A percentile compares a stretch with the other conserved stretches of the same genome.
phyloP scores from a whole-genome alignment of 1,140 invertebrate species.

The Sycophaga agraensis region DNA sequence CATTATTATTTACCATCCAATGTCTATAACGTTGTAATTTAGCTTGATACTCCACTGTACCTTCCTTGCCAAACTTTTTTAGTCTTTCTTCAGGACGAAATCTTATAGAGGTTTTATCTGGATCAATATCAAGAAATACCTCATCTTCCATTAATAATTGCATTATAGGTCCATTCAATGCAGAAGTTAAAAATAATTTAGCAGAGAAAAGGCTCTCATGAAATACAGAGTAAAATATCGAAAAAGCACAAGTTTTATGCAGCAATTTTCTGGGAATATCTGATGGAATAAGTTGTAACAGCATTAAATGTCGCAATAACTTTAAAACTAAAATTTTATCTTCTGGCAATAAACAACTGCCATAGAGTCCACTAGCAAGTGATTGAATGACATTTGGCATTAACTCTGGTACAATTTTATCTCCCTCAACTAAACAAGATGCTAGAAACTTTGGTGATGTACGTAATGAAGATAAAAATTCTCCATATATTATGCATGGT shows the following conservation, averaged over 20 bases:
- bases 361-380: conserved; percentile 82
- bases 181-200: conserved; percentile 89
- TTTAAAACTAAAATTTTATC: conserved; percentile 80
- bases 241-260: conserved; percentile 85
- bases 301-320: conserved; percentile 78
- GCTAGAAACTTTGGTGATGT: conserved; percentile 80
- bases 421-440: conserved; percentile 76
- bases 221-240: conserved; percentile 84
- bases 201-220: conserved; percentile 89
- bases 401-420: conserved; percentile 64
- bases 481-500: conserved; percentile 74
- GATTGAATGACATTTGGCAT: conserved; percentile 71
- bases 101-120: conserved; percentile 77
- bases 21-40: conserved; percentile 76
- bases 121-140: conserved; percentile 89
- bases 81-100: conserved; percentile 71
- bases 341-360: conserved; percentile 74
- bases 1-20: conserved; percentile 62
- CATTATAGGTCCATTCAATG: conserved; percentile 89
- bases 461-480: conserved; percentile 76
- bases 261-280: conserved; percentile 85
- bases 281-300: conserved; percentile 77
- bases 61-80: conserved; percentile 79
- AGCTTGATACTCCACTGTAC: conserved; percentile 67
- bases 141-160: conserved; percentile 91